phyloP scores from a whole-genome alignment of 2,888 invertebrate species.

The Oxycera nigricornis region DNA sequence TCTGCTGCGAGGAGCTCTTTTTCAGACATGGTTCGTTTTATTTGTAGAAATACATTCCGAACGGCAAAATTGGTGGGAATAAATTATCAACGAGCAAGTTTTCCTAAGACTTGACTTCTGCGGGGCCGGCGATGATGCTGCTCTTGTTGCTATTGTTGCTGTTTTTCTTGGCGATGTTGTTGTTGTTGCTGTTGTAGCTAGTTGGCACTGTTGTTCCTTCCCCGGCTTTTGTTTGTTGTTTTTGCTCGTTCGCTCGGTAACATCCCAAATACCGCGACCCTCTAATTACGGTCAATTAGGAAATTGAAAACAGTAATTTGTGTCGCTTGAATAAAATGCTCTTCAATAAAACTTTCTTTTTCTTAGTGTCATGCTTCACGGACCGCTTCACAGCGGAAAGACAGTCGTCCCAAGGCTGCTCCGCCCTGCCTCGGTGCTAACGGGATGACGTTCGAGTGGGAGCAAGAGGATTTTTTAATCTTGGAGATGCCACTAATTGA shows the following conservation, averaged over 20 bases:
- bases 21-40: background rate
- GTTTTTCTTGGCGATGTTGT: background rate
- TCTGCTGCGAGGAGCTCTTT: background rate
- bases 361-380: constrained; percentile 34
- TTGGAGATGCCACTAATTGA: constrained; percentile 17
- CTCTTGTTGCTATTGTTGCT: background rate
- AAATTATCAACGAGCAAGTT: constrained; percentile 21
- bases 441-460: background rate
- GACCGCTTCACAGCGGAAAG: constrained; percentile 7
- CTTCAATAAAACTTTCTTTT: constrained; percentile 34
- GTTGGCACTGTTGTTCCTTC: background rate
- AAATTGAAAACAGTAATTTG: constrained; percentile 37
- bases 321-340: constrained; percentile 37
- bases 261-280: constrained; percentile 35
- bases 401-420: background rate
- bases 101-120: constrained; percentile 21
- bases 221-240: background rate
- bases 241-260: constrained; percentile 2
- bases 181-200: background rate
- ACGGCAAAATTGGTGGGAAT: constrained; percentile 13
- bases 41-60: background rate
- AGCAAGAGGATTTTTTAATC: background rate
- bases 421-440: background rate
- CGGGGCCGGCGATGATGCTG: background rate
- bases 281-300: constrained; percentile 36